Percentiles rank a stretch among this genome's conserved stretches.
Conservation (phyloP, 2,888 invertebrate species). For the Parasteatoda lunata region DNA sequence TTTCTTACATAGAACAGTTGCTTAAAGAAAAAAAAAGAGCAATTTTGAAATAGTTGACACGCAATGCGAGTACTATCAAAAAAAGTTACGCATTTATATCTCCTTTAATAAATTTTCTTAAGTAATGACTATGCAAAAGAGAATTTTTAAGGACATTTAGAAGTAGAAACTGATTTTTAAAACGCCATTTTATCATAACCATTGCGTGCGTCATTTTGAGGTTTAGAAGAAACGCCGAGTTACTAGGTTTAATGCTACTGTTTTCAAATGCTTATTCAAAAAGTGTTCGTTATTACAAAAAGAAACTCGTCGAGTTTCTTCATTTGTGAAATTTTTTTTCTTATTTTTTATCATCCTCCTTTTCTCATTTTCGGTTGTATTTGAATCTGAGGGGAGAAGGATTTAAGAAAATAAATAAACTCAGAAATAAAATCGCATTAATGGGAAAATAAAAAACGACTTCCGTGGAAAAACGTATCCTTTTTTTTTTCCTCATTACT, state of each 20-base stretch:
- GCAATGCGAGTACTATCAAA: background rate
- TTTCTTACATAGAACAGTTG: background rate
- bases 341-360: background rate
- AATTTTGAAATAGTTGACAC: conserved; percentile 1
- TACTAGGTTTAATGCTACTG: background rate
- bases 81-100: background rate
- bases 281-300: conserved; percentile 5
- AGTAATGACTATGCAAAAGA: conserved; percentile 10
- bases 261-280: background rate
- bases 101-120: conserved; percentile 9
- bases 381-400: background rate
- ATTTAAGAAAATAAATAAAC: conserved; percentile 30
- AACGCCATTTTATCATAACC: conserved; percentile 2
- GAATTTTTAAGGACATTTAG: background rate
- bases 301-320: background rate
- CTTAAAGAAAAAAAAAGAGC: background rate
- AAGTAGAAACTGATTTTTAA: conserved; percentile 1
- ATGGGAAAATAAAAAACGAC: conserved; percentile 42
- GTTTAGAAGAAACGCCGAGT: no score
- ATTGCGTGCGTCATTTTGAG: background rate
- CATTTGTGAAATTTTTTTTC: background rate
- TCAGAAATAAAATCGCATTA: conserved; percentile 24
- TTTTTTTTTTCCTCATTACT: conserved; percentile 1
- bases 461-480: conserved; percentile 19
- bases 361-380: background rate